These are phyloP conservation scores for Heliconius ismenius DNA, from an alignment of 2,888 invertebrate genomes.

Conservation along the genomic window DNA sequence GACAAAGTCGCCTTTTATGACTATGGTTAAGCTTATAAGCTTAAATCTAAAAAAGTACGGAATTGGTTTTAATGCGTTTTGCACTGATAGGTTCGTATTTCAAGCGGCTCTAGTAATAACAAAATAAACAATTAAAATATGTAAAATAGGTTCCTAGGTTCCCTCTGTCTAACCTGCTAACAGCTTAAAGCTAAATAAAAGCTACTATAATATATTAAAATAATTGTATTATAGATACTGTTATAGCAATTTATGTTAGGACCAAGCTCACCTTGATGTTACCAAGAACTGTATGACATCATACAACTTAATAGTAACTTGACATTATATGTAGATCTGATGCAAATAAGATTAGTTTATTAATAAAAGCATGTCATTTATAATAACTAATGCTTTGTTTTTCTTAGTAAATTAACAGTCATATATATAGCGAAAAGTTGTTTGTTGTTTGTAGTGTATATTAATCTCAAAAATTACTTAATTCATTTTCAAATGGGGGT, in stretches of 20 bases:
- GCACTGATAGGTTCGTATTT: too few species aligned
- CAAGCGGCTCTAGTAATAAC: too few species aligned
- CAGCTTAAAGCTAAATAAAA: background rate
- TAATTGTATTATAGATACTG: background rate
- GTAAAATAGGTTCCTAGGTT: too few species aligned
- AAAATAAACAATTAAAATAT: too few species aligned
- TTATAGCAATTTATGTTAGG: conserved; percentile 21
- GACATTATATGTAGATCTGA: conserved; percentile 6
- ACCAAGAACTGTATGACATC: conserved; percentile 38
- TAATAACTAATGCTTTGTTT: background rate
- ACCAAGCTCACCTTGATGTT: conserved; percentile 37
- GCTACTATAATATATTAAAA: background rate
- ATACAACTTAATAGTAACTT: conserved; percentile 21
- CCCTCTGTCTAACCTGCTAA: too few species aligned
- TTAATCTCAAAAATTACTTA: background rate
- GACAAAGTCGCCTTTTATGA: too few species aligned
- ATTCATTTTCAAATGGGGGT: too few species aligned
- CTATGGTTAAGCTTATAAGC: too few species aligned
- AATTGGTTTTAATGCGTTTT: too few species aligned
- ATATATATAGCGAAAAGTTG: background rate
- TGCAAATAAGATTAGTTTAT: conserved; percentile 9
- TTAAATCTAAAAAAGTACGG: too few species aligned
- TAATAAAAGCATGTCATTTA: background rate
- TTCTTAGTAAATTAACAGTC: background rate
- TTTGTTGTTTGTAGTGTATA: background rate